A percentile compares a stretch with the other conserved stretches of the same genome.
These are phyloP conservation scores for Paguma larvata DNA, from an alignment of 2,797 vertebrate species.

Conservation along the genomic window DNA sequence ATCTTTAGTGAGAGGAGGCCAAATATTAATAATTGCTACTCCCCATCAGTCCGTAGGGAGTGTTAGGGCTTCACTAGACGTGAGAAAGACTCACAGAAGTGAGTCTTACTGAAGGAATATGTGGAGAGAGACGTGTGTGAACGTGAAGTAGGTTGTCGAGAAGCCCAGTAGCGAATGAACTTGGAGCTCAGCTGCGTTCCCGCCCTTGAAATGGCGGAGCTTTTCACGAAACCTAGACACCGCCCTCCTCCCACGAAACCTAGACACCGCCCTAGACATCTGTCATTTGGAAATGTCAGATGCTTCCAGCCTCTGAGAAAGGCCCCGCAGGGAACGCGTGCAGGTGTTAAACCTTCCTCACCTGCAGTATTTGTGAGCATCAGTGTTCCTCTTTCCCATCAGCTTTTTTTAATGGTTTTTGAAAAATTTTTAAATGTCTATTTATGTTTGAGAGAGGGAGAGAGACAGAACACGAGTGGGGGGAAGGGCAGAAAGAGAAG, in stretches of 20 bases:
- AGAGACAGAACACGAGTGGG: too few relatives aligned
- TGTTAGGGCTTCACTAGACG: neutral
- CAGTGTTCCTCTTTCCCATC: neutral
- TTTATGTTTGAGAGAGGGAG: too few relatives aligned
- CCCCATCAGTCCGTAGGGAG: neutral
- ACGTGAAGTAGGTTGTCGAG: neutral
- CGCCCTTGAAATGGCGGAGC: neutral
- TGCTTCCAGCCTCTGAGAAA: neutral
- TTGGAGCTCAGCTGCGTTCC: neutral
- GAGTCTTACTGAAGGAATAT: neutral
- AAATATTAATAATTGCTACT: neutral
- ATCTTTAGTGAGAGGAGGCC: neutral
- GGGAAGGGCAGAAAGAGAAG: too few relatives aligned
- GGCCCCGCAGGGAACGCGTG: neutral
- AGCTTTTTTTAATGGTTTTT: neutral
- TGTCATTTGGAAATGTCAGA: neutral
- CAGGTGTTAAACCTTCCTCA: neutral
- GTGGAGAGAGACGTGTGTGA: neutral
- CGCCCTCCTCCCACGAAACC: neutral
- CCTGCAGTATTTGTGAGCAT: neutral
- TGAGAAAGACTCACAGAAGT: neutral
- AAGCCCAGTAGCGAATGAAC: neutral
- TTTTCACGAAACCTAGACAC: neutral
- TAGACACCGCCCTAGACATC: neutral
- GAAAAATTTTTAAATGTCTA: too few relatives aligned